Base-by-base conservation (phyloP, 2,888 invertebrate genomes). In the Odontocolon sp. region DNA sequence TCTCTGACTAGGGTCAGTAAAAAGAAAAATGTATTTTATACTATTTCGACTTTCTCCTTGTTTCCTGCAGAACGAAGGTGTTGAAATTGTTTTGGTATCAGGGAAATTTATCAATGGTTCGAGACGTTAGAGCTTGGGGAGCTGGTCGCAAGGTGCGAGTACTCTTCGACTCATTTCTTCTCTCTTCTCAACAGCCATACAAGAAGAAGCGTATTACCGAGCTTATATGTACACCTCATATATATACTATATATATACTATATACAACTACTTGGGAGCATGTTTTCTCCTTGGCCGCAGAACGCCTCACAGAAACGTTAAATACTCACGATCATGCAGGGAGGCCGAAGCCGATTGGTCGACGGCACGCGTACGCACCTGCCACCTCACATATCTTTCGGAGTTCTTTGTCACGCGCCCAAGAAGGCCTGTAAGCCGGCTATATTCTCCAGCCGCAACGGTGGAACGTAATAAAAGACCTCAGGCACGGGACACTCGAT, bases 321-420 rank as follows among this genome's bases (percentile, higher is more conserved):
- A n/a, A n/a, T n/a, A n/a, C n/a, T n/a, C n/a, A n/a, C n/a, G n/a
- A n/a, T n/a, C n/a, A n/a, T n/a, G n/a, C n/a, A n/a, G n/a, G n/a
- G n/a, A n/a, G n/a, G n/a, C n/a, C n/a, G n/a, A n/a, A 70, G 70
- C 70, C 66, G 82, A 88, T 89, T 89, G 88, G 89, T 82, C 83
- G 84, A 78, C 70, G 89, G 89, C 89, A 89, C 89, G 89, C 88
- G 88, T 83, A 85, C 86, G 86, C 88, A 88, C 88, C 88, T 88
- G 88, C 86, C 69, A 61, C 21, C 79, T 76, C 79, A 82, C 83
- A 83, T 86, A 81, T 83, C 81, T 83, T 81, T 80, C 79, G 67
- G 77, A 73, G 79, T 85, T 81, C 82, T 83, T 82, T 84, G 82
- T 81, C 81, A 78, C 74, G 50, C 47, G 33, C 38, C 64, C 56